These are phyloP conservation scores for Tetrao urogallus DNA, from an alignment of 2,113 vertebrate species.

Conservation along the genomic window DNA sequence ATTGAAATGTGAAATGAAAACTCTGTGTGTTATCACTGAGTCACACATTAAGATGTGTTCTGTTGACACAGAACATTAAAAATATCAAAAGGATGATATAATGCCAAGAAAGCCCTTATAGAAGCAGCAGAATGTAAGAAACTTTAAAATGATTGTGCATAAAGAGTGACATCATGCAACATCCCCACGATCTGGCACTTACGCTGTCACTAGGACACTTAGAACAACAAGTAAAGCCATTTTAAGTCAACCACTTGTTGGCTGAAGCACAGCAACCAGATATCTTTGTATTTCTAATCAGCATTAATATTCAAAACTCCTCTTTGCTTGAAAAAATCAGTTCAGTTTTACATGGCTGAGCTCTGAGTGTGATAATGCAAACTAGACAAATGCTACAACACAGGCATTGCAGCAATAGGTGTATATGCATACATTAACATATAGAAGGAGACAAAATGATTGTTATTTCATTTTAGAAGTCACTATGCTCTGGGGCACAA, in stretches of 20 bases:
- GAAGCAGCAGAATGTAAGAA: background rate
- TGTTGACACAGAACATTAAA: background rate
- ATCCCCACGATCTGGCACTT: background rate
- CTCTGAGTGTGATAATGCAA: background rate
- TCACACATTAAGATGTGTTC: background rate
- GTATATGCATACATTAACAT: background rate
- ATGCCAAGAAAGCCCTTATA: background rate
- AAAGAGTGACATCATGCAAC: background rate
- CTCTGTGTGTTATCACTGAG: background rate
- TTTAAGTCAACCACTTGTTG: background rate
- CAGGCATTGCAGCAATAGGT: background rate
- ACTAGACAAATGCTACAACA: background rate
- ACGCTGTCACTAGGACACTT: background rate
- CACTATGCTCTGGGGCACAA: slow-evolving; percentile 33
- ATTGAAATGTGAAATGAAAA: slow-evolving; percentile 17
- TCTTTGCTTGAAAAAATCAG: slow-evolving; percentile 2
- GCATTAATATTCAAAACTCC: background rate
- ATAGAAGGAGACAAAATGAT: background rate
- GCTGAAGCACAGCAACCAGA: background rate
- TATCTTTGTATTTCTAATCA: background rate
- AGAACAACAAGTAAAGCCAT: background rate
- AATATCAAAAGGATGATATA: background rate
- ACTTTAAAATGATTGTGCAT: background rate
- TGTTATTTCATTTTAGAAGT: slow-evolving; percentile 49
- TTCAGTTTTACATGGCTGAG: background rate